These are phyloP conservation scores for Crepidodera aurea DNA, from an alignment of 2,888 invertebrate genomes.

Conservation along the genomic window DNA sequence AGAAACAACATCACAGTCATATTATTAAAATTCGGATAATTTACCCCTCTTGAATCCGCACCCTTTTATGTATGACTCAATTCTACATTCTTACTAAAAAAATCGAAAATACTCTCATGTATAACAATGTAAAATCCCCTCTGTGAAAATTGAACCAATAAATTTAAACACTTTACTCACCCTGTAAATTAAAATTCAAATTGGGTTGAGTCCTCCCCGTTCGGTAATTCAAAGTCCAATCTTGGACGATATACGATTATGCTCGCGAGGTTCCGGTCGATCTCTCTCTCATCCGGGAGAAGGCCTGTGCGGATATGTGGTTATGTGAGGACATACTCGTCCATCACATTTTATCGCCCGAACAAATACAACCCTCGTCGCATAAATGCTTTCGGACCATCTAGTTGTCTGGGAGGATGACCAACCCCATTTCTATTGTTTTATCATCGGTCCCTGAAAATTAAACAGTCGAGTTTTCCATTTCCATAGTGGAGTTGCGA, in stretches of 20 bases:
- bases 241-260: conserved; percentile 63
- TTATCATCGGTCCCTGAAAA: conserved; percentile 35
- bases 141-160: conserved; percentile 52
- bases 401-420: conserved; percentile 51
- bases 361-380: conserved; percentile 62
- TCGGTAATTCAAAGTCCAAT: conserved; percentile 60
- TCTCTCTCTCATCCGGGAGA: conserved; percentile 55
- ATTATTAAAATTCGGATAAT: too few species aligned
- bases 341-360: conserved; percentile 62
- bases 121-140: conserved; percentile 40
- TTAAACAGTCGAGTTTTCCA: conserved; percentile 30
- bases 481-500: conserved; percentile 1
- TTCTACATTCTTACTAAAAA: conserved; percentile 40
- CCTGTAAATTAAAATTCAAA: conserved; percentile 63
- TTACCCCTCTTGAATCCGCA: too few species aligned
- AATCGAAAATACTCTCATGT: conserved; percentile 36
- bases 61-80: conserved; percentile 38
- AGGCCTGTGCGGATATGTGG: conserved; percentile 54
- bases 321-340: conserved; percentile 63
- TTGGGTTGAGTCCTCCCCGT: conserved; percentile 55
- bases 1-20: too few species aligned
- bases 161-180: conserved; percentile 58
- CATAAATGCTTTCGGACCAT: conserved; percentile 55
- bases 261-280: conserved; percentile 60
- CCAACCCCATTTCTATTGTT: conserved; percentile 37